These are phyloP conservation scores for Nesogale talazaci DNA, from an alignment of 2,113 vertebrate species.

Conservation along the genomic window DNA sequence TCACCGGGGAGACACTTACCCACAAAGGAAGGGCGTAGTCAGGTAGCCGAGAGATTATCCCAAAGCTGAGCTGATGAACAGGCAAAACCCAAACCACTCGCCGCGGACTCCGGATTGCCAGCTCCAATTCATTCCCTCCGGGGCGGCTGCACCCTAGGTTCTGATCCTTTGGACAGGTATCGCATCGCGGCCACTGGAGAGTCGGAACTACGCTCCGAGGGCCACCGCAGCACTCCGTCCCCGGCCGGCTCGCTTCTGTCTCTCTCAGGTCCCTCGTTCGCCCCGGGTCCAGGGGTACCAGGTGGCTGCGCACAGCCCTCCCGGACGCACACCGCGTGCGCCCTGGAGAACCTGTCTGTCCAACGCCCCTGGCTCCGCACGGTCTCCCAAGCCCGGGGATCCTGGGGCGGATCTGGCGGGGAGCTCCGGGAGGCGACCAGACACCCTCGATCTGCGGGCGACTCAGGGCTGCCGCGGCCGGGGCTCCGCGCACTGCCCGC, in stretches of 20 bases:
- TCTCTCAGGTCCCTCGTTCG: neutral
- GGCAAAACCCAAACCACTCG: slow-evolving; percentile 61
- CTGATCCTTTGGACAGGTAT: slow-evolving; percentile 76
- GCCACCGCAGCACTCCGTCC: neutral
- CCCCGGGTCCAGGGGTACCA: neutral
- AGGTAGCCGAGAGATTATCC: slow-evolving; percentile 17
- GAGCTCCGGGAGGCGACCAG: slow-evolving; percentile 71
- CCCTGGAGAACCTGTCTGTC: neutral
- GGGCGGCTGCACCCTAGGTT: slow-evolving; percentile 75
- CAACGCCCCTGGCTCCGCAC: neutral
- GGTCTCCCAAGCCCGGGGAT: neutral
- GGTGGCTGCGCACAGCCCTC: neutral
- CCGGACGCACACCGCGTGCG: neutral
- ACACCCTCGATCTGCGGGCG: slow-evolving; percentile 85
- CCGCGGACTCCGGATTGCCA: slow-evolving; percentile 7
- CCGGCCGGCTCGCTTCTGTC: neutral
- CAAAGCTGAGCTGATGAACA: neutral
- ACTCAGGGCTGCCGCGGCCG: slow-evolving; percentile 82
- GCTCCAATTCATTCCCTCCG: slow-evolving; percentile 79
- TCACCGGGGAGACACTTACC: neutral
- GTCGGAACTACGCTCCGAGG: neutral
- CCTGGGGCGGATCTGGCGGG: slow-evolving; percentile 10
- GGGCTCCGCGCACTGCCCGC: slow-evolving; percentile 52
- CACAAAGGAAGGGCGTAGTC: neutral
- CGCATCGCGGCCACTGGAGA: slow-evolving; percentile 81